Evolutionary conservation across 1,140 invertebrate species (phyloP), one percentile per base, ranked within the genome.

Genomic region (Papilio machaon): DNA sequence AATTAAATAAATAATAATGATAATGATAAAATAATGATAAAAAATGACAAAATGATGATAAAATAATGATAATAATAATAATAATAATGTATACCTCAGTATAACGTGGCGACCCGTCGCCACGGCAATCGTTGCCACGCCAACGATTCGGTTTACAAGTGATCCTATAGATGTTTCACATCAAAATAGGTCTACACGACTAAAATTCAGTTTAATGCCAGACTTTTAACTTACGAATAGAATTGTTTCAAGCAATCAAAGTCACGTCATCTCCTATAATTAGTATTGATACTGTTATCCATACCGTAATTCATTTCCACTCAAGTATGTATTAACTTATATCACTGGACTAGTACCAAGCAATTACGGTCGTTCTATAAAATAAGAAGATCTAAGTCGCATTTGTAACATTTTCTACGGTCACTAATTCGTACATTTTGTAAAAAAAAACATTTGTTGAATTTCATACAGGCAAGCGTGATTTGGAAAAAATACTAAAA

Each of bases 391-490:
- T 35, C 11, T 67, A 13, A 67, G 64, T 35, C 30, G 23, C 64
- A 67, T 11, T 67, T 67, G 64, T 67, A 67, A 67, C 64, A 67
- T 30, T 67, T 67, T 67, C 23, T 35, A 67, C 64, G 64, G 64
- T 67, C 64, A 35, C 64, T 67, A 67, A 67, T 43, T 6, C 7
- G 54, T 64, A 64, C 19, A 64, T 67, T 67, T 67, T 38, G 64
- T 67, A 67, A 67, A 10, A 67, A 67, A 67, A 67, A 67, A 35
- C 15, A 13, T 70, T 67, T 35, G 11, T 67, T 13, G 23, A 17
- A 30, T 67, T 67, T 67, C 60, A 30, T 67, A 67, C 60, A 23
- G 2, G 10, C 11, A 23, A 35, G 4, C 60, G 19, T 67, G 11
- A 67, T 67, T 67, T 67, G 13, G 23, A 30, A 10, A 67, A 23